Percentiles rank a stretch among this genome's conserved stretches.
phyloP scores from a whole-genome alignment of 2,113 vertebrate species.

The Aspiorhynchus laticeps region DNA sequence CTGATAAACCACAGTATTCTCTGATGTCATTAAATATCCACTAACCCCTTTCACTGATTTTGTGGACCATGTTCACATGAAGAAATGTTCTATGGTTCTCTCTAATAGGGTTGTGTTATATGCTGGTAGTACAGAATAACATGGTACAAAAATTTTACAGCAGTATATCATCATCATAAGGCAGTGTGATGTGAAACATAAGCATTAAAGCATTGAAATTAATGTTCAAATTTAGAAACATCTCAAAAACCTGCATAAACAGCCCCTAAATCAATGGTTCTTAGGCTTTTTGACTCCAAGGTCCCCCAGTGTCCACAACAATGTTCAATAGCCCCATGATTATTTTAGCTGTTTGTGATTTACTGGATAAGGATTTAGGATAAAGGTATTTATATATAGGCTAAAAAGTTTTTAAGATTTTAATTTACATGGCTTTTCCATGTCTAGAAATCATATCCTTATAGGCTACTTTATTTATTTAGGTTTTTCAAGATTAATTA shows the following conservation, averaged over 20 bases:
- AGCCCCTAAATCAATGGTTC: neutral
- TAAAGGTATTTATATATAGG: neutral
- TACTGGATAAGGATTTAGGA: neutral
- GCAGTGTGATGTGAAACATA: neutral
- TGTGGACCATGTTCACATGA: neutral
- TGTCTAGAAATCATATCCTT: neutral
- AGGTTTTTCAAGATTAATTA: neutral
- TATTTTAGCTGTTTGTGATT: neutral
- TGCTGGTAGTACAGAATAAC: neutral
- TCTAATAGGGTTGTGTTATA: neutral
- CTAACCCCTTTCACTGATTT: neutral
- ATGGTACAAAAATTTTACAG: neutral
- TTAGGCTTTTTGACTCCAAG: neutral
- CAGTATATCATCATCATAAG: neutral
- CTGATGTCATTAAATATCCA: neutral
- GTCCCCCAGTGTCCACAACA: neutral
- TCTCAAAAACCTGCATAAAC: neutral
- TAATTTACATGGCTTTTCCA: neutral
- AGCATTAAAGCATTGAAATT: neutral
- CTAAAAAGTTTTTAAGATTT: no score
- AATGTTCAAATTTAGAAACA: neutral
- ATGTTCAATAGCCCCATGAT: neutral
- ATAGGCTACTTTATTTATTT: neutral
- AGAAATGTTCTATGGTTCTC: neutral
- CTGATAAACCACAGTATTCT: slow-evolving; percentile 1